A percentile compares a stretch with the other conserved stretches of the same genome.
Evolutionary conservation across 2,888 invertebrate species (phyloP).

Genomic region (Drosophila nr. medialis): DNA sequence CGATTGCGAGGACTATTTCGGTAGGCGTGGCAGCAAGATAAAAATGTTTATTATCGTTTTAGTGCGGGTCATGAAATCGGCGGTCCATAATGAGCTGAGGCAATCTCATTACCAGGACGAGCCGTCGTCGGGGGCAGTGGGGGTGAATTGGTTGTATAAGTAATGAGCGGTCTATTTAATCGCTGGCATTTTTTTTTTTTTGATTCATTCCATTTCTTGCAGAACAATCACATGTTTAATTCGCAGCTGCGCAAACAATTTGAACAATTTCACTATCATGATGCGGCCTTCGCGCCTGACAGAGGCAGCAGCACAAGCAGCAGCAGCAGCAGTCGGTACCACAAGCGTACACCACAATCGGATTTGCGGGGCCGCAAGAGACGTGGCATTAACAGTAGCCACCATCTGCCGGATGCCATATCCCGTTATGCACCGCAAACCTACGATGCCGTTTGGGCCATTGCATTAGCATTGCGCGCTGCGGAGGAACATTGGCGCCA

Average conservation of each 20-base stretch:
- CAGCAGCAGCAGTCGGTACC: slow-evolving; percentile 16
- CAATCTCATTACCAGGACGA: slow-evolving; percentile 69
- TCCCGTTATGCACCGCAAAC: slow-evolving; percentile 91
- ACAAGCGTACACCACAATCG: slow-evolving; percentile 56
- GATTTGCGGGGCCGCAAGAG: slow-evolving; percentile 42
- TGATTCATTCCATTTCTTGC: slow-evolving; percentile 51
- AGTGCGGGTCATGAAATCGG: slow-evolving; percentile 62
- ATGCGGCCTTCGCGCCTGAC: slow-evolving; percentile 26
- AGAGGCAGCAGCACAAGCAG: not conserved
- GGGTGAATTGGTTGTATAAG: slow-evolving; percentile 16
- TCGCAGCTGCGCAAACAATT: slow-evolving; percentile 81
- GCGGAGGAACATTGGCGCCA: slow-evolving; percentile 87
- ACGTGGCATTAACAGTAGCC: slow-evolving; percentile 46
- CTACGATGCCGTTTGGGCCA: slow-evolving; percentile 96
- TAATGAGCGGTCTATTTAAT: slow-evolving; percentile 64
- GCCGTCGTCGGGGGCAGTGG: not conserved
- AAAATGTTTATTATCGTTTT: slow-evolving; percentile 61
- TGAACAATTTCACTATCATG: slow-evolving; percentile 72
- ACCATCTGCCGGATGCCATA: slow-evolving; percentile 77
- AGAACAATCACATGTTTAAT: slow-evolving; percentile 84
- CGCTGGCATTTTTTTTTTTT: slow-evolving; percentile 55
- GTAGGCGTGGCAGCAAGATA: slow-evolving; percentile 37
- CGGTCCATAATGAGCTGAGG: slow-evolving; percentile 61
- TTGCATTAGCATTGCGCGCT: slow-evolving; percentile 90
- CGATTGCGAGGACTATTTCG: slow-evolving; percentile 27